phyloP scores from a whole-genome alignment of 2,888 invertebrate species.

The Unio delphinus region DNA sequence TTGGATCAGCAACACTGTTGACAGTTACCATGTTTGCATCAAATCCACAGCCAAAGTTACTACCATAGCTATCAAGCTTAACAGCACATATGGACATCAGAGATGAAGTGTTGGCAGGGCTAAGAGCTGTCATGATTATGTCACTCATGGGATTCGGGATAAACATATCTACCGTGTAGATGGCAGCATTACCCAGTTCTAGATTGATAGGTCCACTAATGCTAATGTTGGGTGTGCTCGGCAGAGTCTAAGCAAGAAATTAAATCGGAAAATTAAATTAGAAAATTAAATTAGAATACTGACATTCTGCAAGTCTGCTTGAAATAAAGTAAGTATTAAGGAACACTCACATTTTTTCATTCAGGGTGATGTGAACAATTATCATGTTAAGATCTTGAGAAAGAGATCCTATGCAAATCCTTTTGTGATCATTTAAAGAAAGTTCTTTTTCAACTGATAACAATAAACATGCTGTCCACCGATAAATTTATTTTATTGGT shows the following conservation, averaged over 20 bases:
- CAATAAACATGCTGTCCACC: too few relatives aligned
- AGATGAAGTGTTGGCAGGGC: conserved; percentile 57
- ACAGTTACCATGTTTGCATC: conserved; percentile 15
- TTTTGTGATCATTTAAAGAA: too few relatives aligned
- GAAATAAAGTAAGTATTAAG: too few relatives aligned
- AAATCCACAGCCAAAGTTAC: conserved; percentile 55
- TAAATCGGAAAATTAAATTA: too few relatives aligned
- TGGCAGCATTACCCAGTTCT: conserved; percentile 48
- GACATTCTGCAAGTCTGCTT: too few relatives aligned
- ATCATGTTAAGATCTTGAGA: too few relatives aligned
- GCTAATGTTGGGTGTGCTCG: conserved; percentile 32
- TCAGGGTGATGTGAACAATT: too few relatives aligned
- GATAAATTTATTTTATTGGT: too few relatives aligned
- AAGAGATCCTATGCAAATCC: too few relatives aligned
- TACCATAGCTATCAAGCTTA: conserved; percentile 20
- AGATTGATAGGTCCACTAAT: conserved; percentile 53
- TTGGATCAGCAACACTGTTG: conserved; percentile 15
- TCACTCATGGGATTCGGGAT: conserved; percentile 46
- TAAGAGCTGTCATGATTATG: conserved; percentile 44
- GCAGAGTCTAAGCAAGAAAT: conserved; percentile 27
- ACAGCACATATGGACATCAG: conserved; percentile 59
- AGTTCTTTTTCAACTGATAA: too few relatives aligned
- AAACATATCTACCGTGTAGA: conserved; percentile 54
- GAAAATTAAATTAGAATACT: not conserved
- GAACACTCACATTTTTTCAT: too few relatives aligned